A percentile compares a stretch with the other conserved stretches of the same genome.
phyloP scores from a whole-genome alignment of 2,113 vertebrate genomes.

The Pycnonotus jocosus region DNA sequence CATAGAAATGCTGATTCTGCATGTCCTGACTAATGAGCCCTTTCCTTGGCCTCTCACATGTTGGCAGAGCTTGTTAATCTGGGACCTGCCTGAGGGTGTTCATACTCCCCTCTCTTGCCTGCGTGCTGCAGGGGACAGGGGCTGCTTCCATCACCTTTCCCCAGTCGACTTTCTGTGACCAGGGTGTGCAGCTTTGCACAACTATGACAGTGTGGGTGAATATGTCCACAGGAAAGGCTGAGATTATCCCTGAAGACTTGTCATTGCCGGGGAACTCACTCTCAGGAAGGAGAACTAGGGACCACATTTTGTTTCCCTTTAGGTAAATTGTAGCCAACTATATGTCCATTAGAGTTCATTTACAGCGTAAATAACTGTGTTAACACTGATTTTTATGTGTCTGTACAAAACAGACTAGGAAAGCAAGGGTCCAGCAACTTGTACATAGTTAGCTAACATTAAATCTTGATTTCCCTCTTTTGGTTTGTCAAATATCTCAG shows the following conservation, averaged over 20 bases:
- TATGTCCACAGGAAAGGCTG: neutral
- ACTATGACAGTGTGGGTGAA: neutral
- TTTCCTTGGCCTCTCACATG: neutral
- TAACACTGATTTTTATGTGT: neutral
- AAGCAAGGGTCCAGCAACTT: neutral
- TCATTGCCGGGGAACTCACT: neutral
- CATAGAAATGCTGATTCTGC: neutral
- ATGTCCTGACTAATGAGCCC: neutral
- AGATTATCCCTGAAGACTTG: neutral
- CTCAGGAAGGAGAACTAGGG: neutral
- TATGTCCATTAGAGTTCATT: neutral
- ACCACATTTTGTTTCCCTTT: neutral
- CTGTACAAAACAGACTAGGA: neutral
- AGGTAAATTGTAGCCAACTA: neutral
- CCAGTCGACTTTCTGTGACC: neutral
- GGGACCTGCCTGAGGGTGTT: neutral
- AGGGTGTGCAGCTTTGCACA: neutral
- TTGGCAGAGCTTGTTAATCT: neutral
- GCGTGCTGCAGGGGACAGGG: accelerated
- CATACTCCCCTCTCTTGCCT: neutral
- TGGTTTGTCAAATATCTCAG: neutral
- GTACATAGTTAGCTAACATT: neutral
- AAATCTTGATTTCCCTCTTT: neutral
- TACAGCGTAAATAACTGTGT: neutral
- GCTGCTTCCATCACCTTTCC: neutral